Base-by-base conservation (phyloP, 2,888 invertebrate genomes). In the Eupeodes latifasciatus region DNA sequence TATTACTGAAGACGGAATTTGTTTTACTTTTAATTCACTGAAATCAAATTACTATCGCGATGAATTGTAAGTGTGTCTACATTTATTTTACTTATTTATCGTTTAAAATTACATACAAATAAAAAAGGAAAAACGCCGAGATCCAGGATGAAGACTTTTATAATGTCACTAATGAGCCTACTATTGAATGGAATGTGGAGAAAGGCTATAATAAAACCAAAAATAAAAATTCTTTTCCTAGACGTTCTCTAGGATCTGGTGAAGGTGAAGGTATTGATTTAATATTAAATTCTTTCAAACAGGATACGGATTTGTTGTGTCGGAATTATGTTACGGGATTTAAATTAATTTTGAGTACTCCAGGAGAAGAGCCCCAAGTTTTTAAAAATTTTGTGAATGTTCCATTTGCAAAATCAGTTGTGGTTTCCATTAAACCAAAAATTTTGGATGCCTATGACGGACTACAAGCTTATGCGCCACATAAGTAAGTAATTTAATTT, bases 1-100 rank as follows among this genome's bases (percentile, higher is more conserved):
- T 51, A 0, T 67, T 7, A 67, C 67, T 0, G 34, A 67, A n/a
- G 67, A 67, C 5, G 67, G 67, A 34, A 14, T 67, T 5, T 67
- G 67, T 14, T 67, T 1, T n/a, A 49, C 4, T n/a, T 67, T 51
- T 34, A 67, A 67, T n/a, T 51, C 67, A 2, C 5, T 67, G 2
- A 51, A 27, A 5, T 51, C 67, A 51, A 49, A 27, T 10, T 6
- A 51, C 49, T 67, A 67, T 51, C 34, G 34, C 0, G 34, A 49
- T 0, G 67, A 67, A 67, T 27, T 51, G 67, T 67, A 51, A 67
- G 49, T 51, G 47, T 27, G 27, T 27, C 3, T 27, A 2, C 27
- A 27, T 27, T 27, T 27, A 27, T 27, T 27, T 27, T 27, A 27
- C 27, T 27, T 27, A 27, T 27, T 27, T 27, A 27, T 27, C 27